Evolutionary conservation across 2,797 vertebrate genomes (phyloP), one percentile per base, ranked within the genome.

Genomic region (Scarus forsteni): DNA sequence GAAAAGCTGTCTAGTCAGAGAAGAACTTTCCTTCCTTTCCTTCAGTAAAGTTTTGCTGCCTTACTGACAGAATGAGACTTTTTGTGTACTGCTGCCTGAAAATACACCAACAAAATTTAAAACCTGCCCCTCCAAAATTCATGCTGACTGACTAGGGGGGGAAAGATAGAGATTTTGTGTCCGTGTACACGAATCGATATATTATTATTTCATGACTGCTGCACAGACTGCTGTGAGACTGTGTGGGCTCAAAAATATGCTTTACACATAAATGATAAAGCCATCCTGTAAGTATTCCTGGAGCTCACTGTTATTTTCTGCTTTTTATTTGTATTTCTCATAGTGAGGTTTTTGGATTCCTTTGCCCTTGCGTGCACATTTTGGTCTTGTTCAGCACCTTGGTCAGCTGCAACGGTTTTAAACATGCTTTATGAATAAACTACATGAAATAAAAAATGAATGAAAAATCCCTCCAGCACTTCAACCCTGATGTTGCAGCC

Each of bases 401-500:
- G 49, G 49, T 51, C 49, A 51, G 19, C 50, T 34, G 50, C 50
- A 34, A 27, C 19, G 18, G 50, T 34, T 51, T 51, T 34, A 34
- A 51, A 51, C 50, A 51, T 51, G 12, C 50, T 51, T 51, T 51
- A 51, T 51, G 50, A 51, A 51, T 51, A 51, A 51, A 51, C 34
- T 34, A 51, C 34, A 51, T 34, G 19, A 51, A 51, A 51, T 51
- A 7, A 51, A 51, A 51, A 34, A 51, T 51, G 6, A 35, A 51
- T 51, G 19, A 14, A 51, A 40, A 52, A 52, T 16, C n/a, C 15
- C 42, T 8, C 3, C 14, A 61, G 55, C 52, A 5, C 36, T 46
- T 49, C n/a, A 62, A 42, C 50, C 45, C 52, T 8, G 38, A 34
- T 42, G 18, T 49, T 44, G 53, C 39, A 36, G 50, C 51, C 39